These are phyloP conservation scores for Tenebrosternarchus preto DNA, from an alignment of 2,113 vertebrate genomes.

Conservation along the genomic window DNA sequence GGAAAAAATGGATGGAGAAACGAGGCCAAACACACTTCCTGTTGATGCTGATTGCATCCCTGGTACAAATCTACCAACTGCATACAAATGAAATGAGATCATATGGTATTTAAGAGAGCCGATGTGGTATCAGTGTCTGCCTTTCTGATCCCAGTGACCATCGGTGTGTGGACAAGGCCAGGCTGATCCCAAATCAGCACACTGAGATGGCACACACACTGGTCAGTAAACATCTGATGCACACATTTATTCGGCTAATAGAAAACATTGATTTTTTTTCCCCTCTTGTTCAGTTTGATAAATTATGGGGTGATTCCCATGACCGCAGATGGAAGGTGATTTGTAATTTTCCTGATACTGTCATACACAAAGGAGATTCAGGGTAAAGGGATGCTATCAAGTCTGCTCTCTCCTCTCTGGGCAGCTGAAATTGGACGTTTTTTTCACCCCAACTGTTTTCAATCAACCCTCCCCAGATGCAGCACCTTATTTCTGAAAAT, in stretches of 20 bases:
- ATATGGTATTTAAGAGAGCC: no score
- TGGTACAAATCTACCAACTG: background rate
- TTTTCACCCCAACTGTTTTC: background rate
- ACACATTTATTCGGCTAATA: background rate
- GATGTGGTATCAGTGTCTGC: no score
- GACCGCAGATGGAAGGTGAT: background rate
- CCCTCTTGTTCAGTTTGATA: background rate
- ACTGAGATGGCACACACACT: background rate
- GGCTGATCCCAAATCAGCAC: background rate
- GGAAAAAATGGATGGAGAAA: conserved; percentile 19
- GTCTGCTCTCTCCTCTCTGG: background rate
- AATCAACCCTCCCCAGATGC: background rate
- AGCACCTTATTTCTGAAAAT: background rate
- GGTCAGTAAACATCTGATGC: background rate
- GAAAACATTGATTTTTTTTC: conserved; percentile 13
- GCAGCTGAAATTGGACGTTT: background rate
- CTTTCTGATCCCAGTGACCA: no score
- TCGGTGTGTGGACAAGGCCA: background rate
- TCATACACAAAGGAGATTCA: conserved; percentile 6
- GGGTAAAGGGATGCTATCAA: background rate
- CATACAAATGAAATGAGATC: background rate
- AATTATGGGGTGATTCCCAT: background rate
- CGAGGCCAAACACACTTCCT: background rate
- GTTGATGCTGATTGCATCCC: background rate
- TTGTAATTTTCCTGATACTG: conserved; percentile 15